Base-by-base conservation (phyloP, 2,888 invertebrate species). In the Dione vanillae region DNA sequence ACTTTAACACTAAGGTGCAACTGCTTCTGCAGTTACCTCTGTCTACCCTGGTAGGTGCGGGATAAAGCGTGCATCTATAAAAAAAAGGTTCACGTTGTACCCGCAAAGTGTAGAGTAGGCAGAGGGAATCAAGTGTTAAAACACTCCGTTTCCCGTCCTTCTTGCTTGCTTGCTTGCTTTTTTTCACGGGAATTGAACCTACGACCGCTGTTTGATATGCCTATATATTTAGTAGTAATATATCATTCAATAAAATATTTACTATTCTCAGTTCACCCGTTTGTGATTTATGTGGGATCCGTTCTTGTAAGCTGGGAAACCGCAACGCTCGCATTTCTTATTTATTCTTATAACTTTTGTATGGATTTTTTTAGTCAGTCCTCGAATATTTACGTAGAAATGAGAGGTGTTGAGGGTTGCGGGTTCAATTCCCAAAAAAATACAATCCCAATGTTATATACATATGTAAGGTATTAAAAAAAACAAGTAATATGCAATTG, bases 281-380 rank as follows among this genome's bases (percentile, higher is more conserved):
- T n/a, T 64, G 12, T 68, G 67, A 68, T 68, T 68, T 68, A 68
- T 68, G 64, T 64, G 37, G 64, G 64, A 64, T 47, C 64, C 37
- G 64, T 40, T 51, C 35, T 49, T 40, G 64, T 49, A 49, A 49
- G 64, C 47, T 64, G 19, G 51, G 51, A 64, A 49, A 64, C 64
- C 19, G 64, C 64, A 11, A 40, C 51, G 49, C 49, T 49, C 12
- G 64, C 64, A 8, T 45, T 58, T 37, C 45, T 58, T 58, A 35
- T 43, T 37, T 20, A 14, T 43, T 59, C 12, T 37, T 10, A 1
- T 40, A 37, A 37, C 10, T 40, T 11, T 43, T 61, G 27, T 27
- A 43, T 43, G 43, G 9, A n/a, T 45, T 14, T 61, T 61, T n/a
- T 27, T 12, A 27, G 11, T 6, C 45, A 45, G 43, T 61, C 10